Base-by-base conservation (phyloP, 2,888 invertebrate genomes). In the Fabriciana adippe region DNA sequence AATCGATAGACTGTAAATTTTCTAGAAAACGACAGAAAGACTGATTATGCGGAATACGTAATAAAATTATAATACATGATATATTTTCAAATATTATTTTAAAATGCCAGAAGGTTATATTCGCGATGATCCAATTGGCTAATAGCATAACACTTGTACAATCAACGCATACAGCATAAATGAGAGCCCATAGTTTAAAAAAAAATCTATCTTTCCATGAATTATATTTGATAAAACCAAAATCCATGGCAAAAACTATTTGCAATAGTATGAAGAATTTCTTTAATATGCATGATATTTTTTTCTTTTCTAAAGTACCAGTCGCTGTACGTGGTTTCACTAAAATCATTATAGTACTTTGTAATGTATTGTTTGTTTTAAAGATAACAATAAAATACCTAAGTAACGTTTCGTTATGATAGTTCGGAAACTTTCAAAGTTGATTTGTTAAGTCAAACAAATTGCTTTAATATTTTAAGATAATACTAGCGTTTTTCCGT, bases 1-100 rank as follows among this genome's bases (percentile, higher is more conserved):
- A 14, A 18, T 61, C 61, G 18, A 61, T 35, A 14, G 16, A 4
- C 50, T 51, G 51, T 18, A 61, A 61, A 18, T 61, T 31, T 51
- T 61, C 35, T 1, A 61, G 31, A 41, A 41, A 61, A 41, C 18
- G 6, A 21, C 61, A 61, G 18, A 51, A 35, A 4, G 61, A n/a
- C 18, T 51, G 50, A 15, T 18, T 16, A 18, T 61, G 35, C 5
- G 61, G 51, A 35, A 41, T 41, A 18, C 51, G 14, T 16, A 35
- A 31, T 15, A 51, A 35, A 51, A 35, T 35, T 1, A 61, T 16
- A 6, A 59, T 26, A n/a, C 13, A 48, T 15, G 6, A n/a, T 13
- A 48, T 5, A 11, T 59, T 21, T 59, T 61, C 51, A 14, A 50
- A 13, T 2, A 61, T 11, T 14, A 50, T 35, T 15, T 61, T 50